Evolutionary conservation across 1,140 invertebrate genomes (phyloP), one percentile per base, ranked within the genome.

Genomic region (Drosophila kikkawai): DNA sequence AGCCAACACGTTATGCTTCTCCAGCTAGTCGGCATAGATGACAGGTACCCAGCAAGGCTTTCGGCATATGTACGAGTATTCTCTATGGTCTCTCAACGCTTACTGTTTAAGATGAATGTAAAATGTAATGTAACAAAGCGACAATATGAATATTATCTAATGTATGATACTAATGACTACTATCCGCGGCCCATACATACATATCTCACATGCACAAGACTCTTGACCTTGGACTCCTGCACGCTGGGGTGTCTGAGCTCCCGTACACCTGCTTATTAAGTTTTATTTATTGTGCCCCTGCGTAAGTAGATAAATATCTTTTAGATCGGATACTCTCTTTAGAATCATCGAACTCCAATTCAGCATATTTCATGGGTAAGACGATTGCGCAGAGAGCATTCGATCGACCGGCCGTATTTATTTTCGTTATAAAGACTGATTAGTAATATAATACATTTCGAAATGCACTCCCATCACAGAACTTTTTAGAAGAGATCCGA

Each of bases 401-500:
- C 48, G 36, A 39, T 22, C 50, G 32, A 56, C 55, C 51, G 34
- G 56, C 51, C 58, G 48, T 81, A 69, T 90, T 79, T 64, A 75
- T 90, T 87, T 87, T 90, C 66, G 84, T 87, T 87, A 79, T 84
- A 47, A 87, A 87, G 84, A 87, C 84, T 87, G 84, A 87, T 90
- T 87, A 87, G 84, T 83, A 80, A 80, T 87, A 75, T 87, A 69
- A 75, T 45, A 75, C 59, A 79, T 60, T 74, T 74, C 26, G 32
- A 74, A 60, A 42, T 34, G 55, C 70, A 73, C 68, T 51, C 26
- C 69, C 37, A 73, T 60, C 37, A 47, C 44, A 41, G 11, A 73
- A 44, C 26, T 42, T 48, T 48, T 11, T 22, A 26, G 7, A 56
- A 56, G 13, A 34, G 37, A 50, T 26, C 45, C 53, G 19, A 37